A percentile compares a stretch with the other conserved stretches of the same genome.
Evolutionary conservation across 2,797 vertebrate species (phyloP).

Genomic region (Xenentodon cancila): DNA sequence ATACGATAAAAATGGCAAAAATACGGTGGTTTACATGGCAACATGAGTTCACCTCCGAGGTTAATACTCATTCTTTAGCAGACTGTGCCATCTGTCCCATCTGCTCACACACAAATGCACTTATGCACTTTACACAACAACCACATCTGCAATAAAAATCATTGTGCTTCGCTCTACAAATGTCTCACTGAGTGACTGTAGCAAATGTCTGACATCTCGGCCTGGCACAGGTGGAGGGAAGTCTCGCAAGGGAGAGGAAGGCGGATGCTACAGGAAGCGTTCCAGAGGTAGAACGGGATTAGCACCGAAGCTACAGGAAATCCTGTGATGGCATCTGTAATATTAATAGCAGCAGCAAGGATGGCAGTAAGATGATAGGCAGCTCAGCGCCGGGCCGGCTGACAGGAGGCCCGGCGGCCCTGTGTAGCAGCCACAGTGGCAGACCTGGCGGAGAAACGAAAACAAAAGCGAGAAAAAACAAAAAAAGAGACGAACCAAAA

Average conservation of each 20-base stretch:
- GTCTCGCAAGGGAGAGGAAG: constrained; percentile 12
- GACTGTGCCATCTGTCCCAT: constrained; percentile 39
- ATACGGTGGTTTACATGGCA: too few relatives aligned
- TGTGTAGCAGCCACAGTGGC: constrained; percentile 42
- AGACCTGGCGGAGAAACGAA: constrained; percentile 28
- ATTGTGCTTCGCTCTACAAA: too few relatives aligned
- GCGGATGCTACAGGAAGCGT: constrained; percentile 41
- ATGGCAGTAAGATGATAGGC: constrained; percentile 61
- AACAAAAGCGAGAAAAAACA: not conserved
- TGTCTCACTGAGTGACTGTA: constrained; percentile 3
- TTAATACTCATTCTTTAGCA: constrained; percentile 35
- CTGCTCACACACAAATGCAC: constrained; percentile 8
- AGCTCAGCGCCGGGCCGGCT: constrained; percentile 36
- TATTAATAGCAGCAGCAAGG: constrained; percentile 67
- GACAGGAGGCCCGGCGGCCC: constrained; percentile 49
- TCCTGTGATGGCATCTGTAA: constrained; percentile 52
- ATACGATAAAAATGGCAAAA: not conserved
- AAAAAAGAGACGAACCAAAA: constrained; percentile 5
- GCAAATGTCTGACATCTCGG: not conserved
- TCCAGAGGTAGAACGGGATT: constrained; percentile 51
- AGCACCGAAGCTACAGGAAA: constrained; percentile 68
- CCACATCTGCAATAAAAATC: too few relatives aligned
- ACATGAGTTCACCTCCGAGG: constrained; percentile 4
- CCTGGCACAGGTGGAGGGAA: constrained; percentile 3
- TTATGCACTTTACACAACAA: not conserved